Evolutionary conservation across 2,888 invertebrate genomes (phyloP).

Genomic region (Magallana nippona): DNA sequence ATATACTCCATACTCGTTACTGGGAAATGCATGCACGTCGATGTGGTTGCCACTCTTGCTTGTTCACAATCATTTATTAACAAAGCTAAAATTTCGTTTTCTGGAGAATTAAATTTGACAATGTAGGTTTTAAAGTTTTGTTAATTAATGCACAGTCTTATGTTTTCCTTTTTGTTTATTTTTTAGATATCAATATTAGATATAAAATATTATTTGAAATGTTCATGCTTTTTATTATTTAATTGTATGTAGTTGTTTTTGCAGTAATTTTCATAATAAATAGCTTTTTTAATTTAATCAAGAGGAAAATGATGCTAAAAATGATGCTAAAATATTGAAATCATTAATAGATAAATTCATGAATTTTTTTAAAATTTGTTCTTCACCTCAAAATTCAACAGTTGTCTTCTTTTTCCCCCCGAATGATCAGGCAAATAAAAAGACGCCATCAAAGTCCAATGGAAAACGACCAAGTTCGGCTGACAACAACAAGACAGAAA

Average conservation of each 20-base stretch:
- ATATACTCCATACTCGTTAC: neutral
- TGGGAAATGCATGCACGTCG: slow-evolving; percentile 4
- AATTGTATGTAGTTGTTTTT: neutral
- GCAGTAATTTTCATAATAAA: too few relatives aligned
- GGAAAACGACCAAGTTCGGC: slow-evolving; percentile 22
- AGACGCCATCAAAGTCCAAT: neutral
- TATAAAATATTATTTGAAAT: too few relatives aligned
- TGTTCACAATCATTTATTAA: too few relatives aligned
- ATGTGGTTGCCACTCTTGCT: neutral
- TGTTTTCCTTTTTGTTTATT: neutral
- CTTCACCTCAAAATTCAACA: neutral
- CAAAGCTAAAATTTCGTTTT: too few relatives aligned
- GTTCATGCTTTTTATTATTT: neutral
- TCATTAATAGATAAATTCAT: neutral
- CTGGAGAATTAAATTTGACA: too few relatives aligned
- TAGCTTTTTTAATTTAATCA: too few relatives aligned
- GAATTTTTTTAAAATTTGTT: neutral
- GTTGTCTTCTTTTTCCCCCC: neutral
- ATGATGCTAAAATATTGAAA: neutral
- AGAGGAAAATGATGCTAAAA: too few relatives aligned
- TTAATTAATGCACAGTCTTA: neutral
- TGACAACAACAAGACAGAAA: slow-evolving; percentile 22
- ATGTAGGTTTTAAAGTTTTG: neutral
- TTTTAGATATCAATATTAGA: neutral
- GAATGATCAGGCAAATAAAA: slow-evolving; percentile 17